phyloP scores from a whole-genome alignment of 2,888 invertebrate genomes.

The Nomada lathburiana region DNA sequence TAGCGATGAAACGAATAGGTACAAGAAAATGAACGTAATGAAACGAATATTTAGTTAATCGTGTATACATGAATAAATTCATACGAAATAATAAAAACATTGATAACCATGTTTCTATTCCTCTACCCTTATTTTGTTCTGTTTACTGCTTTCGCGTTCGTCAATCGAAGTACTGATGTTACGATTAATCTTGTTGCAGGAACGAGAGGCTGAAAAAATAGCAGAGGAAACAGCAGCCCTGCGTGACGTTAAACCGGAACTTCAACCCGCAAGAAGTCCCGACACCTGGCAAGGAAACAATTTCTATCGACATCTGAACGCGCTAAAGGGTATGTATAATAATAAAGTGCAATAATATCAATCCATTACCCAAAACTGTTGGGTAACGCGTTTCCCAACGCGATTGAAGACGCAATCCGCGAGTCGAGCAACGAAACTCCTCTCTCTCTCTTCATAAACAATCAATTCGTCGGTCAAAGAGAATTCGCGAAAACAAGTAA shows the following conservation, averaged over 20 bases:
- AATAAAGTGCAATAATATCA: not conserved
- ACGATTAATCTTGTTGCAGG: conserved; percentile 65
- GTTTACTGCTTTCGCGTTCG: too few relatives aligned
- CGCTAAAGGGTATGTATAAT: conserved; percentile 76
- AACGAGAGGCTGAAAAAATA: conserved; percentile 81
- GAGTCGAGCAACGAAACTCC: not conserved
- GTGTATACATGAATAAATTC: too few relatives aligned
- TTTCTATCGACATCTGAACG: conserved; percentile 78
- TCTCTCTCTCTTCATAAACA: not conserved
- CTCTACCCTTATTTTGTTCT: too few relatives aligned
- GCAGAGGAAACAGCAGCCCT: conserved; percentile 77
- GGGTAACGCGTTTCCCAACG: not conserved
- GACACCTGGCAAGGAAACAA: conserved; percentile 79
- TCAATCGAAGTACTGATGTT: not conserved
- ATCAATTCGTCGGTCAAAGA: not conserved
- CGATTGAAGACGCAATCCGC: too few relatives aligned
- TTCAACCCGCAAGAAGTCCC: conserved; percentile 76
- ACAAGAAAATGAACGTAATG: too few relatives aligned
- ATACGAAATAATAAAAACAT: too few relatives aligned
- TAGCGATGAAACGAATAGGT: too few relatives aligned
- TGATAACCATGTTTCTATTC: too few relatives aligned
- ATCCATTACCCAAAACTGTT: not conserved
- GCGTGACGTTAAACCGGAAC: conserved; percentile 79
- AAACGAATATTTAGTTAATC: too few relatives aligned
- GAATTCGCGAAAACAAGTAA: conserved; percentile 28